A percentile compares a stretch with the other conserved stretches of the same genome.
phyloP scores from a whole-genome alignment of 2,113 vertebrate species.

The Rhineura floridana region DNA sequence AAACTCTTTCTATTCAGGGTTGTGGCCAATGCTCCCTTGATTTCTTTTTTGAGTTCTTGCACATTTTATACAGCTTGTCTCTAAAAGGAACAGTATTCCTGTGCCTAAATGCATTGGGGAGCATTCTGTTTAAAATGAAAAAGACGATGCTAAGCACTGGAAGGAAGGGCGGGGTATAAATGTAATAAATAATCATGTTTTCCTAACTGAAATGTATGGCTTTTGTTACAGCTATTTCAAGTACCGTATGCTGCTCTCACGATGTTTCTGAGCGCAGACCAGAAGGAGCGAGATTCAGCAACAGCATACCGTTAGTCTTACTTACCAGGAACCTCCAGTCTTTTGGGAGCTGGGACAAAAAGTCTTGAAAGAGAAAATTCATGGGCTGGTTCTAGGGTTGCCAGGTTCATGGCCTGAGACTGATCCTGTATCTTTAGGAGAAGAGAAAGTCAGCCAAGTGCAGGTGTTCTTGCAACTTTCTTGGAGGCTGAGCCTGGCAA shows the following conservation, averaged over 20 bases:
- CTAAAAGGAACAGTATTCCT: not conserved
- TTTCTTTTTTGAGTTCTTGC: not conserved
- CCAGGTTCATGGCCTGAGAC: too few relatives aligned
- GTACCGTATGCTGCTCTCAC: slow-evolving; percentile 96
- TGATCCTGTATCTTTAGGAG: too few relatives aligned
- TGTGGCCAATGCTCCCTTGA: not conserved
- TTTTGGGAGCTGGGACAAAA: not conserved
- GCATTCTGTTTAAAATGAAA: not conserved
- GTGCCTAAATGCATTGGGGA: not conserved
- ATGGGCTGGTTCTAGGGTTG: not conserved
- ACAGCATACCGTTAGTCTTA: slow-evolving; percentile 90
- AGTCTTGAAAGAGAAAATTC: not conserved
- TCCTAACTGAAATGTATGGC: not conserved
- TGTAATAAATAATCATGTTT: not conserved
- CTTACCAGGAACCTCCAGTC: too few relatives aligned
- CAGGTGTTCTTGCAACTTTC: too few relatives aligned
- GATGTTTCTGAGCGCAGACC: slow-evolving; percentile 93
- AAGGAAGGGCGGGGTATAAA: not conserved
- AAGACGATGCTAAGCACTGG: not conserved
- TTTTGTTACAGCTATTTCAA: slow-evolving; percentile 85
- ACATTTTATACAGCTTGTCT: not conserved
- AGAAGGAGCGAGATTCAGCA: slow-evolving; percentile 92
- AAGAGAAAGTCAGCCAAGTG: too few relatives aligned
- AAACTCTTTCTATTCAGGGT: not conserved
- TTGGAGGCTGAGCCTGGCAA: too few relatives aligned